A percentile compares a stretch with the other conserved stretches of the same genome.
Evolutionary conservation across 1,140 invertebrate genomes (phyloP).

Genomic region (Anthonomus grandis): DNA sequence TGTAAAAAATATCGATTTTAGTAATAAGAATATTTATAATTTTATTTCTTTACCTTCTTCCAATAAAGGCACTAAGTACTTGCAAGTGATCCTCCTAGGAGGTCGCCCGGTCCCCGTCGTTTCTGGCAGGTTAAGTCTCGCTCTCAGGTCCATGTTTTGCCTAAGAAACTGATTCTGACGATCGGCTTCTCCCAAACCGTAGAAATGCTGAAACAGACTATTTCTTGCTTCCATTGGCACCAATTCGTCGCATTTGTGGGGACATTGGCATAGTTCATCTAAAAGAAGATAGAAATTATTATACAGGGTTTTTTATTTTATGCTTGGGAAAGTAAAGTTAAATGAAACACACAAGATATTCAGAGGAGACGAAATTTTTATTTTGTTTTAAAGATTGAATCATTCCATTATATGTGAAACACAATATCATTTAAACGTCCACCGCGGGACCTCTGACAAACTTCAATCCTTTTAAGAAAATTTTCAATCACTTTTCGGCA

Average conservation of each 20-base stretch:
- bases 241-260: constrained; percentile 54
- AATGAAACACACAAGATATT: too few species aligned
- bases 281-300: constrained; percentile 16
- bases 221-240: constrained; percentile 49
- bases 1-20: neutral
- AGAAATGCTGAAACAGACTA: constrained; percentile 51
- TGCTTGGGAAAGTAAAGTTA: too few species aligned
- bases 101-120: constrained; percentile 41
- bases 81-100: constrained; percentile 51
- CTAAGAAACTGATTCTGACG: constrained; percentile 51
- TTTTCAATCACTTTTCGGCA: too few species aligned
- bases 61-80: constrained; percentile 50
- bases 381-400: too few species aligned
- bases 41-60: constrained; percentile 31
- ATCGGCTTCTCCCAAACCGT: constrained; percentile 49
- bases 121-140: constrained; percentile 43
- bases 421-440: too few species aligned
- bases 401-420: too few species aligned
- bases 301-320: too few species aligned
- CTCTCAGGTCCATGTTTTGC: constrained; percentile 50
- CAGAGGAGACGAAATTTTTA: too few species aligned
- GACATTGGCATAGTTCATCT: constrained; percentile 55
- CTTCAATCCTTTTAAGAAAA: too few species aligned
- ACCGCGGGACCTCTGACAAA: too few species aligned
- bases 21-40: neutral